Evolutionary conservation across 2,888 invertebrate genomes (phyloP).

Genomic region (Ophraella communa): DNA sequence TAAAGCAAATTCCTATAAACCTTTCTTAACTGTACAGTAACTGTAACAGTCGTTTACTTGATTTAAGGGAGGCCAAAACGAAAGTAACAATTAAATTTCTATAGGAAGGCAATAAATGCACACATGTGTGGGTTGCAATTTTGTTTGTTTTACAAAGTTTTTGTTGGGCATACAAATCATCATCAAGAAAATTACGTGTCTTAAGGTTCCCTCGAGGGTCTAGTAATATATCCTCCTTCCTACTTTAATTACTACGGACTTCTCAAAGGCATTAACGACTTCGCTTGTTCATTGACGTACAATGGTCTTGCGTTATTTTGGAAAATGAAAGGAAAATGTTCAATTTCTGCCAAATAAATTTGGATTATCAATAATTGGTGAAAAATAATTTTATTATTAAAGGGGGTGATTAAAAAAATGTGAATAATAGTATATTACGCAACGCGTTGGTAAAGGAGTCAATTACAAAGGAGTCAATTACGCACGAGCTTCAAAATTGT

Average conservation of each 20-base stretch:
- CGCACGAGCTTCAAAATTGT: too few relatives aligned
- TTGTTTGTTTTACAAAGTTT: constrained; percentile 20
- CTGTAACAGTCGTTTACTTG: not conserved
- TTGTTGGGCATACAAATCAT: constrained; percentile 25
- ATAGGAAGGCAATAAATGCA: not conserved
- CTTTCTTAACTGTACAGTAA: too few relatives aligned
- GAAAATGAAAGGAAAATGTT: not conserved
- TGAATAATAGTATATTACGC: too few relatives aligned
- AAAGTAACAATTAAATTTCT: not conserved
- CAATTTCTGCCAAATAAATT: not conserved
- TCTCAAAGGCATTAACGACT: constrained; percentile 15
- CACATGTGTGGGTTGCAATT: constrained; percentile 4
- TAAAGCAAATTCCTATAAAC: too few relatives aligned
- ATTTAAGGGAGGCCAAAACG: not conserved
- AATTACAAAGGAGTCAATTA: too few relatives aligned
- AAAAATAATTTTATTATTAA: too few relatives aligned
- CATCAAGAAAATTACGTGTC: constrained; percentile 25
- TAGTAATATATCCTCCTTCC: constrained; percentile 26
- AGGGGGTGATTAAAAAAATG: too few relatives aligned
- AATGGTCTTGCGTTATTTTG: not conserved
- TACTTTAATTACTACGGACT: constrained; percentile 25
- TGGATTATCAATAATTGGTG: too few relatives aligned
- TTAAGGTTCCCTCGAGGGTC: constrained; percentile 19
- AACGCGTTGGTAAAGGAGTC: too few relatives aligned
- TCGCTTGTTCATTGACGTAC: constrained; percentile 1